Base-by-base conservation (phyloP, 2,797 vertebrate species). In the Neoniphon sammara region DNA sequence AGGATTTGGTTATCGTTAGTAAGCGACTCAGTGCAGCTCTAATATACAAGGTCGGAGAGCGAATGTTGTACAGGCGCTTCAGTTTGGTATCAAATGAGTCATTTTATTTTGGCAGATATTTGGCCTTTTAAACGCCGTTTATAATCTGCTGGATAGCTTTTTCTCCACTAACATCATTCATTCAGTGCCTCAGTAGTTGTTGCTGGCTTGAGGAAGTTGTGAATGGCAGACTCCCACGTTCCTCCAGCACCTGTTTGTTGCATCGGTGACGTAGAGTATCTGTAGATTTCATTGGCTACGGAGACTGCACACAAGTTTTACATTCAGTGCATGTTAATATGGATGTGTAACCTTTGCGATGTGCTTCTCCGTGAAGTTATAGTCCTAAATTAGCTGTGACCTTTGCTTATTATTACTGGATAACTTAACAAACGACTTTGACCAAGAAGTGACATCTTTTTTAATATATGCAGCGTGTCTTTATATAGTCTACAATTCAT, bases 201-300 rank as follows among this genome's bases (percentile, higher is more conserved):
- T 64, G 39, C 30, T 8, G 78, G 77, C 49, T 70, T 25, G 71
- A 77, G 74, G 81, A 89, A 90, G 82, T 91, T 91, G 83, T 89
- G 89, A 89, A 87, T 78, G 82, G 82, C 70, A 62, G 66, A 46
- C 47, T 77, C 73, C 85, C 79, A 82, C 83, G 85, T 47, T 80
- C 84, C 70, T 54, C 71, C 76, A 83, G 84, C 92, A 93, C 90
- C 91, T 90, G 91, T 90, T 90, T 78, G 89, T 84, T 87, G 75
- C 82, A 31, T 1, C 75, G 74, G 53, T 92, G 91, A 93, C 92
- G 90, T 92, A 75, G 80, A 5, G 61, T n/a, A 56, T 56, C 44
- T 20, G 73, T 9, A 31, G 49, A 20, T 89, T 42, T 84, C 67
- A 91, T 91, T 90, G 88, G 89, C 83, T 83, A 4, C 39, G 4